These are phyloP conservation scores for Meandrusa payeni DNA, from an alignment of 2,888 invertebrate genomes.

Conservation along the genomic window DNA sequence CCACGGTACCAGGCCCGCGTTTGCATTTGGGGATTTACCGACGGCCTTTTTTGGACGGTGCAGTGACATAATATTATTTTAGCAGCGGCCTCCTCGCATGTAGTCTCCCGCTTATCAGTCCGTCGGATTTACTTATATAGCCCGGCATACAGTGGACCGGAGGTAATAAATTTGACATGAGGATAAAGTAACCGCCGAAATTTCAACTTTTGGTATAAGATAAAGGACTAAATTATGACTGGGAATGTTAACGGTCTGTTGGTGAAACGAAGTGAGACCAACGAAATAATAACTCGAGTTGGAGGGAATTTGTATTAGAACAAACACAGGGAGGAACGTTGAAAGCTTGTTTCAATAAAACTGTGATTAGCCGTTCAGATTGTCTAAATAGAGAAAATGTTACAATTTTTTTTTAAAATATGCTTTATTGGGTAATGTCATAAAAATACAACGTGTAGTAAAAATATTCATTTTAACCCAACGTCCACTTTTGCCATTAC, in stretches of 20 bases:
- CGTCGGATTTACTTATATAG: constrained; percentile 9
- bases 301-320: no score
- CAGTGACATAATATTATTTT: constrained; percentile 37
- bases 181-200: constrained; percentile 20
- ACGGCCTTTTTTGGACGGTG: constrained; percentile 35
- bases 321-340: no score
- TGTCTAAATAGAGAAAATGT: no score
- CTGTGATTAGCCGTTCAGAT: no score
- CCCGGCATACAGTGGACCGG: constrained; percentile 11
- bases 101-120: constrained; percentile 16
- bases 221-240: constrained; percentile 21
- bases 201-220: constrained; percentile 21
- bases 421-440: no score
- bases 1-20: constrained; percentile 26
- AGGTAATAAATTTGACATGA: constrained; percentile 22
- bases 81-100: constrained; percentile 22
- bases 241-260: constrained; percentile 1
- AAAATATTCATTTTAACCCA: no score
- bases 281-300: no score
- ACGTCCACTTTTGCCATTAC: no score
- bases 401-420: no score
- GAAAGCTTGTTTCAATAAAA: no score
- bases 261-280: background rate
- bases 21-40: constrained; percentile 35
- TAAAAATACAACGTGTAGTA: no score